Evolutionary conservation across 2,888 invertebrate species (phyloP), one percentile per base, ranked within the genome.

Genomic region (Poecilus cupreus): DNA sequence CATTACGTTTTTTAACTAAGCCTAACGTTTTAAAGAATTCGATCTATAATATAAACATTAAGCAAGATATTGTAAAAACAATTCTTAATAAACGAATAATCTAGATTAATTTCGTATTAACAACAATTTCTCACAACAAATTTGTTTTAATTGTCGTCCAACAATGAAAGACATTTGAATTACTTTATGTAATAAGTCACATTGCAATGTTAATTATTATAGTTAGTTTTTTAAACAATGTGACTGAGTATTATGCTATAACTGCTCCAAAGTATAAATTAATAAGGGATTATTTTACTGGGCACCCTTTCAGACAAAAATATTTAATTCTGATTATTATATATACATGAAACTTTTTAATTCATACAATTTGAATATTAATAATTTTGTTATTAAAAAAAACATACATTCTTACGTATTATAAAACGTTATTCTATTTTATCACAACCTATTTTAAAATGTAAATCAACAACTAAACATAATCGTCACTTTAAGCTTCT

Each of bases 111-210:
- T 64, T 18, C 13, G 16, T 22, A 60, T n/a, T n/a, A n/a, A n/a
- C 60, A 60, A 24, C 24, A 11, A n/a, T n/a, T n/a, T n/a, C n/a
- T n/a, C n/a, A 60, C 60, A 64, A 64, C 64, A 64, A 26, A 64
- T 64, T n/a, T n/a, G n/a, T n/a, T n/a, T n/a, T 2, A 20, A 20
- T 54, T 18, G 20, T 74, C 22, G 13, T 32, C 20, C 32, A 16
- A 16, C 20, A 76, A 49, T 77, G 76, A 54, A 57, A 57, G 77
- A 77, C 77, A 51, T 74, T 75, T 75, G 54, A 49, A 75, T 75
- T 51, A 75, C 20, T 2, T 64, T 77, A 51, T 60, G 57, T 77
- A 39, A 39, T 77, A 77, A 77, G 77, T 77, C 77, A 77, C 77
- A 77, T 60, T 39, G 32, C 4, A 32, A 32, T 32, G 8, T 32